Evolutionary conservation across 2,888 invertebrate species (phyloP).

Genomic region (Desoria tigrina): DNA sequence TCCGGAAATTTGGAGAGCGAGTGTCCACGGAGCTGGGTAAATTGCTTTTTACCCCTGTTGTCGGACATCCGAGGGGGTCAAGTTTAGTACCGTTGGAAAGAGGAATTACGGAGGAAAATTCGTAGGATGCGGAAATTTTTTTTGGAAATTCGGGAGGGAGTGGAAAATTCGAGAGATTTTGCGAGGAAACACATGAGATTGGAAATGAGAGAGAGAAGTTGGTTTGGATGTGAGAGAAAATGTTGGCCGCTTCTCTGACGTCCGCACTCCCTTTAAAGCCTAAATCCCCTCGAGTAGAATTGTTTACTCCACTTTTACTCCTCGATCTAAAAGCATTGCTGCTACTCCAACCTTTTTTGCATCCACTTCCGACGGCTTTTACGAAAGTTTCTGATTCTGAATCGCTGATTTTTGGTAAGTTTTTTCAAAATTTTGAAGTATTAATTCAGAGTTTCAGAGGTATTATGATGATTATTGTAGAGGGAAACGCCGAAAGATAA

Average conservation of each 20-base stretch:
- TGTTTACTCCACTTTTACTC: slow-evolving; percentile 17
- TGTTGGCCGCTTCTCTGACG: slow-evolving; percentile 27
- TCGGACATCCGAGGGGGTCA: too few species aligned
- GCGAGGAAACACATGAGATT: slow-evolving; percentile 36
- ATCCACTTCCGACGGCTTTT: too few species aligned
- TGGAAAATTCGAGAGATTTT: slow-evolving; percentile 22
- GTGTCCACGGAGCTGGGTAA: too few species aligned
- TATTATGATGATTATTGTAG: too few species aligned
- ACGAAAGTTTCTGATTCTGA: too few species aligned
- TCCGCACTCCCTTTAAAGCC: slow-evolving; percentile 26
- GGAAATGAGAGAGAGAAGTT: slow-evolving; percentile 21
- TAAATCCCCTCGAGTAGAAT: slow-evolving; percentile 17
- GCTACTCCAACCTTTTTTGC: too few species aligned
- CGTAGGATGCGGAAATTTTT: not conserved
- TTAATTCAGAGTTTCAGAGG: too few species aligned
- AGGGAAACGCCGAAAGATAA: too few species aligned
- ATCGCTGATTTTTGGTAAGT: too few species aligned
- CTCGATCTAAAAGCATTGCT: too few species aligned
- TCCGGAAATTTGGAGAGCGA: slow-evolving; percentile 5
- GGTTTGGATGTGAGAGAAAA: slow-evolving; percentile 23
- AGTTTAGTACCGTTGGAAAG: not conserved
- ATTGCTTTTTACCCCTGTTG: too few species aligned
- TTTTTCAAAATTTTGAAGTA: too few species aligned
- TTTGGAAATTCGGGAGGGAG: not conserved
- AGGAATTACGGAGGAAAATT: slow-evolving; percentile 10